Evolutionary conservation across 2,888 invertebrate genomes (phyloP).

Genomic region (Pristionchus arcanus): DNA sequence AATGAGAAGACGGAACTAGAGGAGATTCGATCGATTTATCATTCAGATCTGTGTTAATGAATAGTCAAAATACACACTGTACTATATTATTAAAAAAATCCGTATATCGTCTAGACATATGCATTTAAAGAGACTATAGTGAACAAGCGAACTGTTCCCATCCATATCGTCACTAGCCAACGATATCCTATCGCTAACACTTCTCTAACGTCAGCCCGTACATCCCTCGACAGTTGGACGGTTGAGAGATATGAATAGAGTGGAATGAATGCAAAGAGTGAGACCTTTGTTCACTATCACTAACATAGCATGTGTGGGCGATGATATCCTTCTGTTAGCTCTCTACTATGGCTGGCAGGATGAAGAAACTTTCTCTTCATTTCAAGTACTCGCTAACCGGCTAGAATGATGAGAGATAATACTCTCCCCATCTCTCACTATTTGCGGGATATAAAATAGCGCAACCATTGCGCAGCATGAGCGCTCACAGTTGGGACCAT

Average conservation of each 20-base stretch:
- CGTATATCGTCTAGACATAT: too few relatives aligned
- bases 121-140: too few relatives aligned
- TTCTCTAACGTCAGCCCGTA: too few relatives aligned
- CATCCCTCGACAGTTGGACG: neutral
- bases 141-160: too few relatives aligned
- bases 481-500: neutral
- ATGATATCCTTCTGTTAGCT: slow-evolving; percentile 29
- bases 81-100: too few relatives aligned
- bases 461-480: neutral
- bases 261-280: neutral
- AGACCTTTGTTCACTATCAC: neutral
- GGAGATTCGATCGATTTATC: neutral
- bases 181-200: too few relatives aligned
- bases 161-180: too few relatives aligned
- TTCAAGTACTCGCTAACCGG: too few relatives aligned
- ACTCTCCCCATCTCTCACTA: neutral
- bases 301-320: slow-evolving; percentile 10
- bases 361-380: too few relatives aligned
- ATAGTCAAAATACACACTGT: too few relatives aligned
- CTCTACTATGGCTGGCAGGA: too few relatives aligned
- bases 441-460: neutral
- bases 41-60: neutral
- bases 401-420: too few relatives aligned
- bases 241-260: neutral
- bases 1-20: neutral